These are phyloP conservation scores for Ormyrus pomaceus DNA, from an alignment of 2,888 invertebrate genomes.

Conservation along the genomic window DNA sequence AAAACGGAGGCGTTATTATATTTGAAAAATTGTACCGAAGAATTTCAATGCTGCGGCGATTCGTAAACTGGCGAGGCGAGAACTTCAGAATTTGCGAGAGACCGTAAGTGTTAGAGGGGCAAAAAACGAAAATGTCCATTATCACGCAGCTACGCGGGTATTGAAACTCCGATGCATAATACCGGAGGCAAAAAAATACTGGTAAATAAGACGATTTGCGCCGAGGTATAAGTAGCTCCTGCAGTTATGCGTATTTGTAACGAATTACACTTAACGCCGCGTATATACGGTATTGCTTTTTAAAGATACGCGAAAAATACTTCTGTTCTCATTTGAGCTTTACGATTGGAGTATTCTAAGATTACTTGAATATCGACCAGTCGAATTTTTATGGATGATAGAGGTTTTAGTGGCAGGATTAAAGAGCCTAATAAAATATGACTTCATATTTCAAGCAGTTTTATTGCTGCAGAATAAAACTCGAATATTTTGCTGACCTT, in stretches of 20 bases:
- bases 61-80: not conserved
- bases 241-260: conserved; percentile 6
- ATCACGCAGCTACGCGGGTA: not conserved
- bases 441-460: no score
- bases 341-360: no score
- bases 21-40: conserved; percentile 16
- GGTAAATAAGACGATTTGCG: conserved; percentile 27
- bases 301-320: no score
- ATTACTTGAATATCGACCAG: no score
- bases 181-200: conserved; percentile 20
- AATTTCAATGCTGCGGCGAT: conserved; percentile 1
- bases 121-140: conserved; percentile 29
- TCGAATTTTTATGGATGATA: no score
- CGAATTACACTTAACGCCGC: conserved; percentile 36
- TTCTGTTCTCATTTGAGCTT: no score
- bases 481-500: no score
- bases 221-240: conserved; percentile 17
- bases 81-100: conserved; percentile 27
- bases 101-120: not conserved
- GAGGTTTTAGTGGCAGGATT: no score
- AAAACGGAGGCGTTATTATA: conserved; percentile 30
- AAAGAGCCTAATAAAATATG: no score
- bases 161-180: conserved; percentile 26
- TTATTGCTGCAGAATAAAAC: no score
- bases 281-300: not conserved